Percentiles rank a stretch among this genome's conserved stretches.
Conservation (phyloP, 2,113 vertebrate genomes). For the Axis porcinus region DNA sequence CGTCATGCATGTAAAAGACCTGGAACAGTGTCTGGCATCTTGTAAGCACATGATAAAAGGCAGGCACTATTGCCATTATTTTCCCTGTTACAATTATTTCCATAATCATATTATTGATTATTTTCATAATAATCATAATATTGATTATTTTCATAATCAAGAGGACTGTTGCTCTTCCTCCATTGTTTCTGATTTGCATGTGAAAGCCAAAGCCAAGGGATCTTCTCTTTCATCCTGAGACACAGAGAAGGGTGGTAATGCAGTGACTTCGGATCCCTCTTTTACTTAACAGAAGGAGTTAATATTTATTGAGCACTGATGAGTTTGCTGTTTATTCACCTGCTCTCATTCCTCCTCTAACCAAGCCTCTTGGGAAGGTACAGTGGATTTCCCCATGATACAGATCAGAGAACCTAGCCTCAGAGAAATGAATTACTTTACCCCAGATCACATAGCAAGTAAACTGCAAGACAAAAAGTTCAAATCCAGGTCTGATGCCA, state of each 20-base stretch:
- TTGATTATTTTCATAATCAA: no score
- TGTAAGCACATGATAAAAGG: neutral
- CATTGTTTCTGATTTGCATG: neutral
- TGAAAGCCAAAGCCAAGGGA: neutral
- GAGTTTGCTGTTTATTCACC: neutral
- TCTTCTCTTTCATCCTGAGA: neutral
- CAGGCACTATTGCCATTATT: neutral
- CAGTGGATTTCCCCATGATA: neutral
- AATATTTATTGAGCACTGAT: neutral
- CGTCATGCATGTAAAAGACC: neutral
- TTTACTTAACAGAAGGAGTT: neutral
- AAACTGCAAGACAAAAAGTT: neutral
- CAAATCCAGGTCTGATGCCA: neutral
- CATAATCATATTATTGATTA: no score
- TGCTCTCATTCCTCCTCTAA: neutral
- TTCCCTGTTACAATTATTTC: neutral
- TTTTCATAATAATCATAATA: no score
- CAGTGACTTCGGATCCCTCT: neutral
- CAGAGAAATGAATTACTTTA: neutral
- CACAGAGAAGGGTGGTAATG: neutral
- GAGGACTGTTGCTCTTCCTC: neutral
- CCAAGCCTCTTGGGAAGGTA: neutral
- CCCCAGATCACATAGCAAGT: neutral
- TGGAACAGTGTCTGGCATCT: neutral
- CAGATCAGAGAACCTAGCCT: neutral